Base-by-base conservation (phyloP, 2,888 invertebrate species). In the Hypomecis atomaria region DNA sequence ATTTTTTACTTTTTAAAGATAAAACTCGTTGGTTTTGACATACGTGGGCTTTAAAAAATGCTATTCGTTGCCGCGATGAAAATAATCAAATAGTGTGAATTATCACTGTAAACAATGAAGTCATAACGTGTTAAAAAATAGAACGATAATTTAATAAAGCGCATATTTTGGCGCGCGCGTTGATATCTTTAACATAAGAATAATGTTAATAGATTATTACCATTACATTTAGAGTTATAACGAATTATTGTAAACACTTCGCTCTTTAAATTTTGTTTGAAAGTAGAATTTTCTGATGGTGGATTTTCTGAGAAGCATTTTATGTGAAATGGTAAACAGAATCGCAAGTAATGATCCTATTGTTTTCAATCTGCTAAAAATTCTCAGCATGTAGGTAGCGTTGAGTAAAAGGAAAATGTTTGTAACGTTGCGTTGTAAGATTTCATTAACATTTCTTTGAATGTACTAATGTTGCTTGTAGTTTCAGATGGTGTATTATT, bases 51-150 rank as follows among this genome's bases (percentile, higher is more conserved):
- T 9, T 43, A 4, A 40, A 10, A 44, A 8, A 34, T 10, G n/a
- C 10, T 43, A 11, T 34, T 10, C n/a, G 0, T 33, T 62, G n/a
- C 37, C 36, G 23, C 58, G 55, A 61, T 54, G 38, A 43, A 57
- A 64, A 57, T 54, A 62, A 34, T 49, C 49, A 56, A 59, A 54
- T 62, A 56, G 42, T 61, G 56, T 53, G 42, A 64, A 52, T 50
- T 65, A 71, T 48, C 40, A 48, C 49, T 62, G 62, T 62, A 62
- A 62, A 62, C 66, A 66, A 62, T 66, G 66, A 62, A 47, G 34
- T 66, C 62, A 66, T 53, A 47, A 42, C 7, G 42, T 49, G 50
- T n/a, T 38, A 42, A 57, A 47, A 61, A 65, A 65, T 60, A 64
- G 59, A 64, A 64, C 50, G 33, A 49, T 13, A 48, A 37, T 55